Evolutionary conservation across 2,113 vertebrate species (phyloP), one percentile per base, ranked within the genome.

Genomic region (Psilopogon haemacephalus): DNA sequence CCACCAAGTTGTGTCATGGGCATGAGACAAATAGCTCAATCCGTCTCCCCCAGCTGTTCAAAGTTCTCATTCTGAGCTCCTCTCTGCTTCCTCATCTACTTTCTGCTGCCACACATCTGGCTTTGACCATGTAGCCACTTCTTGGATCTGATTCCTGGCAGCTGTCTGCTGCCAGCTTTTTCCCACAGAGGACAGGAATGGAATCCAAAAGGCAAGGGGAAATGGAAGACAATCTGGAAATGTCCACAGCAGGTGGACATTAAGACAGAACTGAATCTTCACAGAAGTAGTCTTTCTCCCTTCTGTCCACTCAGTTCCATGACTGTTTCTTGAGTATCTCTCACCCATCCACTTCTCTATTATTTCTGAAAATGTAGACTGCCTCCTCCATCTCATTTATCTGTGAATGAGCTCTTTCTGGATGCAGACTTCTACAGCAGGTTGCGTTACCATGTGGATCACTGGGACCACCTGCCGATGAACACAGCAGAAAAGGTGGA

Each of bases 91-190:
- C 90, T 93, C 85, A 83, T 77, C 88, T 76, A 93, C 0, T 0
- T 77, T 84, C 76, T 81, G 37, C 48, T 93, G 90, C 95, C 93
- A 95, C 92, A 95, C 96, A 95, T 95, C 95, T 95, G 93, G 96
- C 92, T 94, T 94, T 85, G 42, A 89, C 89, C 56, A 95, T 80
- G 90, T 87, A 91, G 82, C 95, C 88, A 89, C 87, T 95, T 93
- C 85, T 96, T 95, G 95, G 92, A 95, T 88, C 58, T 56, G 88
- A 91, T 91, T 65, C 87, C 82, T 70, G 70, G 85, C 91, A 95
- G 93, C 90, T 95, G 91, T 91, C 75, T 95, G 85, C 85, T 95
- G 91, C 94, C 94, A 95, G 64, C 0, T 1, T 44, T 93, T 96
- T 94, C 93, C 93, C 93, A 95, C 82, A 95, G 89, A 95, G 85